Percentiles rank a stretch among this genome's conserved stretches.
phyloP scores from a whole-genome alignment of 1,140 invertebrate genomes.

The Saccostrea cuccullata region DNA sequence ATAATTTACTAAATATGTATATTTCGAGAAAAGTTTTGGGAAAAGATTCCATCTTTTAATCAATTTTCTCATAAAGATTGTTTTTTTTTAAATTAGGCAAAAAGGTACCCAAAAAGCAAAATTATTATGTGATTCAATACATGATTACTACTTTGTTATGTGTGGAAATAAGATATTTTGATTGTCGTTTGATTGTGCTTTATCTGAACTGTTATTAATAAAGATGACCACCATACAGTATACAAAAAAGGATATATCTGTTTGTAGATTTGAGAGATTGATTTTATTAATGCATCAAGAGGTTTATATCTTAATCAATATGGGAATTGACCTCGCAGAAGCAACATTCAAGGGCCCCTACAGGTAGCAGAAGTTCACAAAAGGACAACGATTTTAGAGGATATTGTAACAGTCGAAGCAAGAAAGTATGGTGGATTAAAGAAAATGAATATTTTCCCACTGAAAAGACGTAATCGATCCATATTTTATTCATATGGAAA shows the following conservation, averaged over 20 bases:
- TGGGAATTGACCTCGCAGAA: background rate
- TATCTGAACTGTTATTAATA: too few species aligned
- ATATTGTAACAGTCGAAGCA: slow-evolving; percentile 37
- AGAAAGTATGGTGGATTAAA: slow-evolving; percentile 34
- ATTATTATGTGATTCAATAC: too few species aligned
- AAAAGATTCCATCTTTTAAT: too few species aligned
- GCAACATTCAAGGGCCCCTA: background rate
- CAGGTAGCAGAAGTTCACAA: slow-evolving; percentile 28
- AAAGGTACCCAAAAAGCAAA: too few species aligned
- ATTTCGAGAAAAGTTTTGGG: too few species aligned
- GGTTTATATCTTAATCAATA: slow-evolving; percentile 38
- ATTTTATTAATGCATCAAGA: background rate
- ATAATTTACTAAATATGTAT: too few species aligned
- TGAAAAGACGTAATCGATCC: slow-evolving; percentile 34
- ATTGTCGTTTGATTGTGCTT: too few species aligned
- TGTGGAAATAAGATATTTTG: too few species aligned
- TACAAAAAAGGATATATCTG: background rate
- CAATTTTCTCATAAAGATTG: too few species aligned
- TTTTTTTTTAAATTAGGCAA: too few species aligned
- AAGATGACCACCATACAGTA: background rate
- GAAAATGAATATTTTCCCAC: slow-evolving; percentile 18
- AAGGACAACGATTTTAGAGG: slow-evolving; percentile 31
- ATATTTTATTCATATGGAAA: slow-evolving; percentile 18
- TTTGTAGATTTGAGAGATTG: slow-evolving; percentile 17
- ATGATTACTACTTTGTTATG: too few species aligned